Evolutionary conservation across 2,797 vertebrate species (phyloP).

Genomic region (Melanotaenia parkinsoni): DNA sequence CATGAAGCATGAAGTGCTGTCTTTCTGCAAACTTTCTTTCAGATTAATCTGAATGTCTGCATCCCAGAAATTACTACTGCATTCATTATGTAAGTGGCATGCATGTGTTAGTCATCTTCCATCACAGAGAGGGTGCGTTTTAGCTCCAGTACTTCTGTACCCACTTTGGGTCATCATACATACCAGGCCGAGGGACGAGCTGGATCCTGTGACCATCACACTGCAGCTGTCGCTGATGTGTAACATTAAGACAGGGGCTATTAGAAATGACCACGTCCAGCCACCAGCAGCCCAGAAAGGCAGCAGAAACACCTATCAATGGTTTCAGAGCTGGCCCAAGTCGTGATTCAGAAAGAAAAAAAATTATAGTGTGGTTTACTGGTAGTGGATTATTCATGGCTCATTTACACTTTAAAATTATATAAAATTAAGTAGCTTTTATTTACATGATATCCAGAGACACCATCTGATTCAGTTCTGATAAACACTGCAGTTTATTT

Average conservation of each 20-base stretch:
- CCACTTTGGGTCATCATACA: slow-evolving; percentile 54
- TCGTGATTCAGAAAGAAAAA: background rate
- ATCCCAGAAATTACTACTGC: background rate
- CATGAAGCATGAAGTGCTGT: no score
- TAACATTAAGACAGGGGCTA: slow-evolving; percentile 68
- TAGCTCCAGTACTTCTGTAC: slow-evolving; percentile 30
- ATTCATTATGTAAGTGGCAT: slow-evolving; percentile 38
- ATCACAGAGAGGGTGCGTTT: slow-evolving; percentile 36
- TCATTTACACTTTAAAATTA: background rate
- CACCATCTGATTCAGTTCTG: slow-evolving; percentile 8
- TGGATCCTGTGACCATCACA: slow-evolving; percentile 79
- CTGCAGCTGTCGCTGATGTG: slow-evolving; percentile 81
- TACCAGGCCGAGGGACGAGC: slow-evolving; percentile 55
- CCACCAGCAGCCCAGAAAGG: slow-evolving; percentile 16
- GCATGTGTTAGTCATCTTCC: slow-evolving; percentile 18
- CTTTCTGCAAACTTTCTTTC: background rate
- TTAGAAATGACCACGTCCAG: slow-evolving; percentile 53
- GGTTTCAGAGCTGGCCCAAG: background rate
- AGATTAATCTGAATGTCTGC: background rate
- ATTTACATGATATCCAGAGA: background rate
- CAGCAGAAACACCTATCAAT: background rate
- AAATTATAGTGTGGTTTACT: background rate
- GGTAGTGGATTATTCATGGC: background rate
- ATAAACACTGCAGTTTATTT: slow-evolving; percentile 29
- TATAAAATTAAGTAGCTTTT: background rate